A percentile compares a stretch with the other conserved stretches of the same genome.
phyloP scores from a whole-genome alignment of 2,888 invertebrate species.

The Omphaloscelis lunosa region DNA sequence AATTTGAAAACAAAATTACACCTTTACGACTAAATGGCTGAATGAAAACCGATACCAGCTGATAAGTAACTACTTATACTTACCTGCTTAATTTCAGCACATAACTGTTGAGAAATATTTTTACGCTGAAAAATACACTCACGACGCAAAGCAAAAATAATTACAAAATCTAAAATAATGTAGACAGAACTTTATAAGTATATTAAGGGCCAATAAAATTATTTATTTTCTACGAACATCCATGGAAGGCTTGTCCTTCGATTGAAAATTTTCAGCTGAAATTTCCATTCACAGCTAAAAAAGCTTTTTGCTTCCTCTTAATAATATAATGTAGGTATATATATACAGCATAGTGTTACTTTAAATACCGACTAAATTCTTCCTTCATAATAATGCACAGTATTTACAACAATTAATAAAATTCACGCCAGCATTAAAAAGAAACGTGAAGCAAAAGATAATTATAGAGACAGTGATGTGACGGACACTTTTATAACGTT shows the following conservation, averaged over 20 bases:
- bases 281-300: not conserved
- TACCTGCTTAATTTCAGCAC: not conserved
- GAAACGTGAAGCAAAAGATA: not conserved
- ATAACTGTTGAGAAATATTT: not conserved
- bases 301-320: not conserved
- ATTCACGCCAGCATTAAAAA: slow-evolving; percentile 3
- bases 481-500: not conserved
- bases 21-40: not conserved
- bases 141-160: not conserved
- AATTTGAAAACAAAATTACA: not conserved
- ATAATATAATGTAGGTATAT: not conserved
- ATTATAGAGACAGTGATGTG: not conserved
- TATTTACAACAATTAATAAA: not conserved
- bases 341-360: not conserved
- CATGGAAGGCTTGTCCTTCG: not conserved
- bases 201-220: not conserved
- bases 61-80: not conserved
- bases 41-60: not conserved
- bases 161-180: not conserved
- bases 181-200: not conserved
- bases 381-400: not conserved
- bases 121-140: not conserved
- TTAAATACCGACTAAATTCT: not conserved
- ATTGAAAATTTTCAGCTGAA: not conserved
- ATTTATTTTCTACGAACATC: not conserved